Evolutionary conservation across 2,888 invertebrate genomes (phyloP).

Genomic region (Trisateles emortualis): DNA sequence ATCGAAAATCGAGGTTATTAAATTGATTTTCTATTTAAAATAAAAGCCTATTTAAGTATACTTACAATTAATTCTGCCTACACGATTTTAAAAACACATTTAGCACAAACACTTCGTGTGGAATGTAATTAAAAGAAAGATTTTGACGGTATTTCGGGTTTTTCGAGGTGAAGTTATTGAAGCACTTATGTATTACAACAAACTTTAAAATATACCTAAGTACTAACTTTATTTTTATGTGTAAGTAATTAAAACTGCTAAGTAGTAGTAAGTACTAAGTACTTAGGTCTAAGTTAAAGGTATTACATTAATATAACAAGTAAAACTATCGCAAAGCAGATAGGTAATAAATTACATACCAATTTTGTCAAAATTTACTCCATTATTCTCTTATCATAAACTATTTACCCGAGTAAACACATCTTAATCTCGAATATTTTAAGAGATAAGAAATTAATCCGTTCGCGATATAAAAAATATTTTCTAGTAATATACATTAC

Average conservation of each 20-base stretch:
- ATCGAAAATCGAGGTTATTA: neutral
- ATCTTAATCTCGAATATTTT: neutral
- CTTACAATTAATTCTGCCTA: no score
- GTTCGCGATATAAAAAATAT: neutral
- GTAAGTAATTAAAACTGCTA: no score
- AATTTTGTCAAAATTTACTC: neutral
- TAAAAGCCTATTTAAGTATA: no score
- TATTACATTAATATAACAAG: neutral
- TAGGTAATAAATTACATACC: neutral
- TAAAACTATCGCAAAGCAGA: neutral
- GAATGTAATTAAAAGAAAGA: conserved; percentile 9
- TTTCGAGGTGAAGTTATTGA: conserved; percentile 12
- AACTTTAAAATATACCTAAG: no score
- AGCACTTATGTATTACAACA: no score
- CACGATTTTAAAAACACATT: neutral
- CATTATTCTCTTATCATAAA: neutral
- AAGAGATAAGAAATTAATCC: conserved; percentile 1
- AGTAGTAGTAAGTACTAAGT: no score
- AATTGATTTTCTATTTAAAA: neutral
- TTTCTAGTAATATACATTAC: neutral
- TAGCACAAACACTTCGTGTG: neutral
- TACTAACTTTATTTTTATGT: no score
- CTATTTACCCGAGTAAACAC: neutral
- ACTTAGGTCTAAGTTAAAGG: no score
- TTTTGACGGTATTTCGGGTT: neutral